Conservation (phyloP, 2,888 invertebrate genomes). For the Acleris literana region DNA sequence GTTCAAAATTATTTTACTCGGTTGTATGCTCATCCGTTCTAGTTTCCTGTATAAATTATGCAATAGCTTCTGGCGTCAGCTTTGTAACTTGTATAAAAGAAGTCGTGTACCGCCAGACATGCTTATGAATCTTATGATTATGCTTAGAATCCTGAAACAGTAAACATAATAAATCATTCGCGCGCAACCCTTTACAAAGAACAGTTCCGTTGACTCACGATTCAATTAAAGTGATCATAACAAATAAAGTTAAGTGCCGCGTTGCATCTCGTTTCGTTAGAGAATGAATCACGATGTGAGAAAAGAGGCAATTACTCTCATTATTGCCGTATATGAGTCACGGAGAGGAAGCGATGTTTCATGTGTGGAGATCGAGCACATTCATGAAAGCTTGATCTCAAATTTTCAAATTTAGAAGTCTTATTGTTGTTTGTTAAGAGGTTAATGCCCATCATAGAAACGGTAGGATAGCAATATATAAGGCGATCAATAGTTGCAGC, state of each 20-base stretch:
- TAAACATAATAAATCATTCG: slow-evolving; percentile 55
- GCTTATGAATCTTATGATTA: no score
- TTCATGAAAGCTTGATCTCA: slow-evolving; percentile 16
- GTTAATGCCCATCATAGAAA: no score
- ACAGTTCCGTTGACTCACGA: slow-evolving; percentile 55
- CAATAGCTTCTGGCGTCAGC: slow-evolving; percentile 16
- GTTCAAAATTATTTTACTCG: slow-evolving; percentile 36
- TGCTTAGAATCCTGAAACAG: slow-evolving; percentile 45
- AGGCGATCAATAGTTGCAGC: slow-evolving; percentile 2
- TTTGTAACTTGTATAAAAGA: neutral
- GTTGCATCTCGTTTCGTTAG: slow-evolving; percentile 60
- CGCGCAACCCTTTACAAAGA: slow-evolving; percentile 42
- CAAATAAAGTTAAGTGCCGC: slow-evolving; percentile 65
- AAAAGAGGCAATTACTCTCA: slow-evolving; percentile 78
- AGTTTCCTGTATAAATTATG: slow-evolving; percentile 41
- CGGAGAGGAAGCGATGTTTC: slow-evolving; percentile 55
- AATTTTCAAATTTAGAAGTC: neutral
- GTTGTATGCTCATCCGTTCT: slow-evolving; percentile 40
- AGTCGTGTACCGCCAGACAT: neutral
- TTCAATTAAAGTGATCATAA: slow-evolving; percentile 71
- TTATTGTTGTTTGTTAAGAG: no score
- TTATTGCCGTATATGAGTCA: slow-evolving; percentile 72
- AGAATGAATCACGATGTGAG: slow-evolving; percentile 80
- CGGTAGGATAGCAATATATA: neutral
- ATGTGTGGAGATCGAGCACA: slow-evolving; percentile 26